Conservation (phyloP, 2,113 vertebrate genomes). For the Tetrao urogallus region DNA sequence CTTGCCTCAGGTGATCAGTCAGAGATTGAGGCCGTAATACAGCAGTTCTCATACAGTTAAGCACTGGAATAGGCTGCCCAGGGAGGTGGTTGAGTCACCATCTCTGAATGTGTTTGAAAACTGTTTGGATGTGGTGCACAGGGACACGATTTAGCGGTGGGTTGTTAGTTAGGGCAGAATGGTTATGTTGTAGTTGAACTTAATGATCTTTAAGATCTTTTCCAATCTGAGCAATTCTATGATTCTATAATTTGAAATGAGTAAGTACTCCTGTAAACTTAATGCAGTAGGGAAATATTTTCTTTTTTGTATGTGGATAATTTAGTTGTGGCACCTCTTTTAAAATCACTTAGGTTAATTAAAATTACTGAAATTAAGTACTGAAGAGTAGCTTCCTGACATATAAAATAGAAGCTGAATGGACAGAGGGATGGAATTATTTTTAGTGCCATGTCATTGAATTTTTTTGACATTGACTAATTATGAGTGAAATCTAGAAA, state of each 20-base stretch:
- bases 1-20: too few relatives aligned
- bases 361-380: neutral
- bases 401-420: neutral
- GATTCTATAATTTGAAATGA: neutral
- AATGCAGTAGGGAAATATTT: neutral
- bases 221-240: too few relatives aligned
- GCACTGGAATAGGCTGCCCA: too few relatives aligned
- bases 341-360: neutral
- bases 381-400: neutral
- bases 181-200: too few relatives aligned
- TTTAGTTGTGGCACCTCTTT: neutral
- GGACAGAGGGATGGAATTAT: neutral
- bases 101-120: too few relatives aligned
- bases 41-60: too few relatives aligned
- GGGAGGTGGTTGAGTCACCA: too few relatives aligned
- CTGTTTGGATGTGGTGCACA: too few relatives aligned
- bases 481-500: neutral
- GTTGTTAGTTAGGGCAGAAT: too few relatives aligned
- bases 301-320: rapidly evolving
- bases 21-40: too few relatives aligned
- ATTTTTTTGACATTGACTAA: neutral
- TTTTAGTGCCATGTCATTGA: neutral
- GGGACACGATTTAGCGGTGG: too few relatives aligned
- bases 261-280: neutral
- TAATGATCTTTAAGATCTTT: too few relatives aligned